phyloP scores from a whole-genome alignment of 2,888 invertebrate genomes.

The Teleogryllus oceanicus region DNA sequence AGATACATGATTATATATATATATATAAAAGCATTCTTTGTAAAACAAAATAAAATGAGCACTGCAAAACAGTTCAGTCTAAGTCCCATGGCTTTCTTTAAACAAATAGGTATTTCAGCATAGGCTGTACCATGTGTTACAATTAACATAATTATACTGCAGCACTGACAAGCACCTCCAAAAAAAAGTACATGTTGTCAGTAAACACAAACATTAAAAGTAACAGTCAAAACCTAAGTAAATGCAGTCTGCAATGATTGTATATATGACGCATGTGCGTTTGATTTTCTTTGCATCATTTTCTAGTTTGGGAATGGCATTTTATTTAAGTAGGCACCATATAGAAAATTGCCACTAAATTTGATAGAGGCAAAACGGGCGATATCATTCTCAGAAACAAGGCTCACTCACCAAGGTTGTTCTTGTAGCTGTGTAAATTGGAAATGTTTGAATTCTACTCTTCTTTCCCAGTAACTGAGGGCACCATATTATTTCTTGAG shows the following conservation, averaged over 20 bases:
- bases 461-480: background rate
- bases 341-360: background rate
- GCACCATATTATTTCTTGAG: conserved; percentile 26
- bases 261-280: conserved; percentile 18
- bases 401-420: conserved; percentile 10
- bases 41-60: background rate
- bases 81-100: background rate
- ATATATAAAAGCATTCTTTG: background rate
- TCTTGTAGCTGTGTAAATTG: background rate
- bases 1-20: conserved; percentile 18
- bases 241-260: background rate
- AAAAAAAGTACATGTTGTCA: background rate
- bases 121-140: background rate
- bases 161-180: background rate
- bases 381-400: background rate
- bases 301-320: conserved; percentile 1
- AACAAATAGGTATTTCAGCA: background rate
- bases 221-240: background rate
- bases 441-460: background rate
- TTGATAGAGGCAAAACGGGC: conserved; percentile 5
- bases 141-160: background rate
- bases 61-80: conserved; percentile 18
- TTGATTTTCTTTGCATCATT: background rate
- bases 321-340: background rate
- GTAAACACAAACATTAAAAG: background rate